Conservation (phyloP, 2,113 vertebrate species). For the Ctenodactylus gundi region DNA sequence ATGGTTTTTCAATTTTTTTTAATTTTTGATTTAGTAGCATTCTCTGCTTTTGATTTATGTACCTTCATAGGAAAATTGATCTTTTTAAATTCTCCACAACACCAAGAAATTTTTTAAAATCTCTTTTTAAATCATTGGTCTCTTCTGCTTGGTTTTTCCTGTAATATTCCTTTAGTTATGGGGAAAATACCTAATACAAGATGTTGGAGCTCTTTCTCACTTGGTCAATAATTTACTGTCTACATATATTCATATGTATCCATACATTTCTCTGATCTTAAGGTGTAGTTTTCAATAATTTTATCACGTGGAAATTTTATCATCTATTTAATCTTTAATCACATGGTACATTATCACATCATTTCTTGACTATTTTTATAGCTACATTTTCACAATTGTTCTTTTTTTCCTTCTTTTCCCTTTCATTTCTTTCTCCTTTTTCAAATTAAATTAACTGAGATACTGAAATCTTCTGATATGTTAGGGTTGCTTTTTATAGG, state of each 20-base stretch:
- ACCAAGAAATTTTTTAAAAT: too few relatives aligned
- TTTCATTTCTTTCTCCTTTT: neutral
- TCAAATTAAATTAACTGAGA: neutral
- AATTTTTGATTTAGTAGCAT: neutral
- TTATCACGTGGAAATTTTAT: neutral
- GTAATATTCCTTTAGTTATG: neutral
- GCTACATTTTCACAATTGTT: neutral
- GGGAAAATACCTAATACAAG: neutral
- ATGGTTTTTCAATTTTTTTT: neutral
- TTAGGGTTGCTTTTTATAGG: neutral
- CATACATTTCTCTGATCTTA: neutral
- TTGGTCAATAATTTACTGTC: neutral
- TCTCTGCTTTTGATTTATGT: neutral
- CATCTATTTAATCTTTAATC: neutral
- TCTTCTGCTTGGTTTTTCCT: neutral
- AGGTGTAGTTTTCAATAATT: neutral
- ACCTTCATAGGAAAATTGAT: neutral
- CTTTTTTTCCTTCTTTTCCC: neutral
- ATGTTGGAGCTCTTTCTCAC: neutral
- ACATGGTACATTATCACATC: neutral
- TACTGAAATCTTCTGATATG: neutral
- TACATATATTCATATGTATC: neutral
- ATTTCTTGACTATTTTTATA: neutral
- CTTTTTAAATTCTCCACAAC: conserved; percentile 6
- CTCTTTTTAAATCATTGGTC: neutral